Conservation (phyloP, 2,113 vertebrate genomes). For the Corynorhinus townsendii region DNA sequence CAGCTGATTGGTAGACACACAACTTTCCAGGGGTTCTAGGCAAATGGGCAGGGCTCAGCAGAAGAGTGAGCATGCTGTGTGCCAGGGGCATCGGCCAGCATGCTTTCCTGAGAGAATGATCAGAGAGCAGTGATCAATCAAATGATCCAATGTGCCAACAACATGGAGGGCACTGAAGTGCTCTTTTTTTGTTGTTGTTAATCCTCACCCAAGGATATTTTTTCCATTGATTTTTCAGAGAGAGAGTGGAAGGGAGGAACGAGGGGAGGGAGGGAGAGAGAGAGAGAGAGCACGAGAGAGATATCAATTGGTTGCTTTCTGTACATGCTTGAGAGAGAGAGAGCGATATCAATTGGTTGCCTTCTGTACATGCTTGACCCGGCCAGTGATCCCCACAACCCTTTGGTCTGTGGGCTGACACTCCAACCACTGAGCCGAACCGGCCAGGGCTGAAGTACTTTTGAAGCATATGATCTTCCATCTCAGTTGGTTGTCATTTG, state of each 20-base stretch:
- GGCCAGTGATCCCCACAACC: no score
- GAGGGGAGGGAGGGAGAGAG: rapidly evolving
- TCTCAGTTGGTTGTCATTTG: background rate
- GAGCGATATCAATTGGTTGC: no score
- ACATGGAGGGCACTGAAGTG: background rate
- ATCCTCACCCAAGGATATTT: no score
- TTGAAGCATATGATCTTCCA: background rate
- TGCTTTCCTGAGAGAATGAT: background rate
- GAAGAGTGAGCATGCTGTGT: rapidly evolving
- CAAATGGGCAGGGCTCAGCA: rapidly evolving
- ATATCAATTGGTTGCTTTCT: no score
- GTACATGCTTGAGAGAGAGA: no score
- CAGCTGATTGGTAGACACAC: background rate
- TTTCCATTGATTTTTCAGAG: no score
- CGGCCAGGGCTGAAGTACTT: background rate
- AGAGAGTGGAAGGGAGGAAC: no score
- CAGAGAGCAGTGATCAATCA: background rate
- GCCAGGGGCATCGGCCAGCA: rapidly evolving
- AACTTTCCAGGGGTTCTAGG: background rate
- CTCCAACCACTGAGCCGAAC: no score
- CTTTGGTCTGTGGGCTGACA: no score
- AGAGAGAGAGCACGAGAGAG: no score
- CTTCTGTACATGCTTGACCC: no score
- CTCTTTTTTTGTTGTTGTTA: no score
- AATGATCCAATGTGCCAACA: rapidly evolving